Evolutionary conservation across 2,888 invertebrate species (phyloP).

Genomic region (Trachelus iudaicus): DNA sequence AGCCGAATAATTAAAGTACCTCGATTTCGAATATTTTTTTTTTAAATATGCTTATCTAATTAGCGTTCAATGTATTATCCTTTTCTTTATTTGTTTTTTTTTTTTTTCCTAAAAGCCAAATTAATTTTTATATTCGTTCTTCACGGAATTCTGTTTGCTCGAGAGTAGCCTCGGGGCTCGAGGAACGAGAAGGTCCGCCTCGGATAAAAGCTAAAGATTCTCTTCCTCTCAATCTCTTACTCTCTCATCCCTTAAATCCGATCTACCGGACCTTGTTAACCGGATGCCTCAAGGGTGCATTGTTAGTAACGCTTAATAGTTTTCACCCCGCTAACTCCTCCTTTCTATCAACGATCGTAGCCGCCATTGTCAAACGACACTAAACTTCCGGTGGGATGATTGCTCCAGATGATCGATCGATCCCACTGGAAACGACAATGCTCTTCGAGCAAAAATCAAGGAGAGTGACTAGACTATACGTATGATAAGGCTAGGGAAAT

Average conservation of each 20-base stretch:
- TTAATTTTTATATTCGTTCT: conserved; percentile 25
- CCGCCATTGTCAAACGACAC: not conserved
- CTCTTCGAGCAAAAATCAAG: not conserved
- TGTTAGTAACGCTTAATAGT: conserved; percentile 21
- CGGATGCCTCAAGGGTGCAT: conserved; percentile 30
- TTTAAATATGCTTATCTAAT: not conserved
- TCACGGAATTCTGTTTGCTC: conserved; percentile 32
- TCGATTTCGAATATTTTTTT: not conserved
- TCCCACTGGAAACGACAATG: not conserved
- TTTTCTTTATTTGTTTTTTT: not conserved
- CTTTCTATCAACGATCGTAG: not conserved
- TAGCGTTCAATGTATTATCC: not conserved
- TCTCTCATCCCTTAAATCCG: conserved; percentile 16
- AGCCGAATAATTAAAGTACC: not conserved
- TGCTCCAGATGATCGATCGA: not conserved
- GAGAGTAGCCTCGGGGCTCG: conserved; percentile 28
- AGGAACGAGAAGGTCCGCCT: conserved; percentile 11
- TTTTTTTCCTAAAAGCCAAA: not conserved
- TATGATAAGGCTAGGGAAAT: too few species aligned
- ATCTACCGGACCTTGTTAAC: conserved; percentile 35
- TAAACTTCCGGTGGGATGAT: not conserved
- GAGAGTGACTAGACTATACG: not conserved
- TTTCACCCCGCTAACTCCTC: conserved; percentile 4
- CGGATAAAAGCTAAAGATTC: conserved; percentile 17
- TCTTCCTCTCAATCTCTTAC: conserved; percentile 7